Evolutionary conservation across 2,888 invertebrate genomes (phyloP).

Genomic region (Chesias legatella): DNA sequence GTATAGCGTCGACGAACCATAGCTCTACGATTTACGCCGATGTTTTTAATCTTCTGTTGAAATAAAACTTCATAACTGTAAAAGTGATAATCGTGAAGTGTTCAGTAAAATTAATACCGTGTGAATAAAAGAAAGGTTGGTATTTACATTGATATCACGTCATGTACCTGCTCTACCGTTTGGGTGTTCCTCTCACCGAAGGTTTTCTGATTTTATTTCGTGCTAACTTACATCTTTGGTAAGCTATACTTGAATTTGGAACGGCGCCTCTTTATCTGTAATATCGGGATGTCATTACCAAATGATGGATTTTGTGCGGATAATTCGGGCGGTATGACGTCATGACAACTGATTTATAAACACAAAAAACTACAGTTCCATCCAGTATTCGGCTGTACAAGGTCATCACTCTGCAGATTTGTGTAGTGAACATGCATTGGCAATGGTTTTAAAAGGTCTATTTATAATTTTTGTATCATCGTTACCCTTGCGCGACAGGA

Average conservation of each 20-base stretch:
- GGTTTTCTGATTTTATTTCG: slow-evolving; percentile 30
- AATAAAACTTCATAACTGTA: slow-evolving; percentile 18
- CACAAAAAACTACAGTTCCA: slow-evolving; percentile 66
- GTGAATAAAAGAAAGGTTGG: slow-evolving; percentile 48
- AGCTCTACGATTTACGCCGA: slow-evolving; percentile 52
- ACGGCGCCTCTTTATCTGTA: slow-evolving; percentile 11
- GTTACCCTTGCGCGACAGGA: slow-evolving; percentile 41
- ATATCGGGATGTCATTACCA: slow-evolving; percentile 27
- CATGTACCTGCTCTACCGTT: slow-evolving; percentile 49
- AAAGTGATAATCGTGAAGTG: slow-evolving; percentile 24
- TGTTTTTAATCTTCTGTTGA: slow-evolving; percentile 48
- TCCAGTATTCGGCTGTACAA: slow-evolving; percentile 64
- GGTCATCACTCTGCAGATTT: slow-evolving; percentile 62
- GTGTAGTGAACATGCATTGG: slow-evolving; percentile 66
- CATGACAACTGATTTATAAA: slow-evolving; percentile 72
- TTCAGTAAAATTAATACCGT: slow-evolving; percentile 20
- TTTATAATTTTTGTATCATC: slow-evolving; percentile 59
- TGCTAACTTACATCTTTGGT: slow-evolving; percentile 14
- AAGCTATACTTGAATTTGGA: slow-evolving; percentile 4
- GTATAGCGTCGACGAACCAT: slow-evolving; percentile 46
- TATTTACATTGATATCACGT: slow-evolving; percentile 55
- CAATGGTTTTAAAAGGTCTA: slow-evolving; percentile 61
- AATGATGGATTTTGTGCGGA: slow-evolving; percentile 45
- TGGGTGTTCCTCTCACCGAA: slow-evolving; percentile 47
- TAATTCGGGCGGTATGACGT: slow-evolving; percentile 73